Base-by-base conservation (phyloP, 2,797 vertebrate species). In the Falco peregrinus region DNA sequence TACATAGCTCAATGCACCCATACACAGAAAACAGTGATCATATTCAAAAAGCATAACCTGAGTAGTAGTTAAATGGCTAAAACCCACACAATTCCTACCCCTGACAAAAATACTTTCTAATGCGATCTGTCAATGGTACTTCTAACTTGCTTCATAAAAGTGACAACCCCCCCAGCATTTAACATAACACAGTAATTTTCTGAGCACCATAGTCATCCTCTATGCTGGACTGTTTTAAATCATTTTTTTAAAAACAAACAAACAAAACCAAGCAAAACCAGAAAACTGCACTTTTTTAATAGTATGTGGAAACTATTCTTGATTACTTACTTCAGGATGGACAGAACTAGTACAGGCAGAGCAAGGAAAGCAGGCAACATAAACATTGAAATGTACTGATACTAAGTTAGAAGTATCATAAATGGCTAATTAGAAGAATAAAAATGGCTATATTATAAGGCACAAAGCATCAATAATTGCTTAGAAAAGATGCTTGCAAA, bases 111-210 rank as follows among this genome's bases (percentile, higher is more conserved):
- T 13, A 39, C 9, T 2, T 57, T 82, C 50, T 60, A 78, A 64
- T 29, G 6, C 4, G 16, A 31, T 70, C 9, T n/a, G 9, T 26
- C 2, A 1, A 53, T 3, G 4, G 6, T 24, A 54, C 8, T 70
- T 51, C 43, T 45, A 37, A 78, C 53, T 50, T 67, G 5, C 33
- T 73, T 89, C 35, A 13, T 35, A 78, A 69, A 2, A 53, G 15
- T 15, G 8, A 60, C 11, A 47, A 0, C 3, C 4, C 0, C 3
- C 16, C 3, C 5, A 8, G 3, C 8, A 35, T 63, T 89, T 75
- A 90, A 56, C 16, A 29, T 18, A 71, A 43, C 10, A 78, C 13
- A 41, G 26, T 6, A 47, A 31, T 71, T 75, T 90, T 78, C 48
- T 56, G 24, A 61, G n/a, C 22, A 45, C 22, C 19, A 64, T 10